Percentiles rank a stretch among this genome's conserved stretches.
Conservation (phyloP, 2,888 invertebrate species). For the Lordiphosa fenestrarum region DNA sequence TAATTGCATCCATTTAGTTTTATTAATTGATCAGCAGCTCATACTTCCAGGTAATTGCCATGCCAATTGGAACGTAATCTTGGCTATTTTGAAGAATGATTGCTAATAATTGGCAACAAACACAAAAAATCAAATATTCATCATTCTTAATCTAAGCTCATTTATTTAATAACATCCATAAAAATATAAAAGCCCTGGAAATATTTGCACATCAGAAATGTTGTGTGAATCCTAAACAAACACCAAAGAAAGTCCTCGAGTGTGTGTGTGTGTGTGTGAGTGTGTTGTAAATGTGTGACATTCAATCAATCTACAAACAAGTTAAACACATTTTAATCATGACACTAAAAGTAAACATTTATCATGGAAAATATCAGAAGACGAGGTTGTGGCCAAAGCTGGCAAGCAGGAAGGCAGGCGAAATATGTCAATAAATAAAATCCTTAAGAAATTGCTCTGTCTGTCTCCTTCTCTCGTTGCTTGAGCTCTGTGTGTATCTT, state of each 20-base stretch:
- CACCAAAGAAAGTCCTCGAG: background rate
- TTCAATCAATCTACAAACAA: constrained; percentile 70
- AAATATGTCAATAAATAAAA: constrained; percentile 74
- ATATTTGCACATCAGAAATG: constrained; percentile 28
- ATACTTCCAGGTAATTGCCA: too few relatives aligned
- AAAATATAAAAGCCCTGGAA: constrained; percentile 3
- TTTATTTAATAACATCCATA: constrained; percentile 15
- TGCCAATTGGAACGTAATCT: too few relatives aligned
- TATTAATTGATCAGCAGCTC: too few relatives aligned
- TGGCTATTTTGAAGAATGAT: too few relatives aligned
- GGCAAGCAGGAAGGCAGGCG: constrained; percentile 43
- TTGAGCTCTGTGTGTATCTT: constrained; percentile 20
- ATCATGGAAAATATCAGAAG: constrained; percentile 52
- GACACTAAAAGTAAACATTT: constrained; percentile 65
- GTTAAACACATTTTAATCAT: constrained; percentile 75
- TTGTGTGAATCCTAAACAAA: constrained; percentile 19
- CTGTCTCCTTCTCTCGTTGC: constrained; percentile 25
- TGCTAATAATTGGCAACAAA: too few relatives aligned
- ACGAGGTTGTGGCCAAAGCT: constrained; percentile 20
- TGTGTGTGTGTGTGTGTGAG: constrained; percentile 2
- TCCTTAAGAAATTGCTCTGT: constrained; percentile 71
- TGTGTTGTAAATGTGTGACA: constrained; percentile 29
- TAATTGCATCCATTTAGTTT: too few relatives aligned
- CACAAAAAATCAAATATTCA: background rate
- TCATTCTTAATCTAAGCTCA: background rate